Evolutionary conservation across 2,888 invertebrate species (phyloP).

Genomic region (Philereme vetulata): DNA sequence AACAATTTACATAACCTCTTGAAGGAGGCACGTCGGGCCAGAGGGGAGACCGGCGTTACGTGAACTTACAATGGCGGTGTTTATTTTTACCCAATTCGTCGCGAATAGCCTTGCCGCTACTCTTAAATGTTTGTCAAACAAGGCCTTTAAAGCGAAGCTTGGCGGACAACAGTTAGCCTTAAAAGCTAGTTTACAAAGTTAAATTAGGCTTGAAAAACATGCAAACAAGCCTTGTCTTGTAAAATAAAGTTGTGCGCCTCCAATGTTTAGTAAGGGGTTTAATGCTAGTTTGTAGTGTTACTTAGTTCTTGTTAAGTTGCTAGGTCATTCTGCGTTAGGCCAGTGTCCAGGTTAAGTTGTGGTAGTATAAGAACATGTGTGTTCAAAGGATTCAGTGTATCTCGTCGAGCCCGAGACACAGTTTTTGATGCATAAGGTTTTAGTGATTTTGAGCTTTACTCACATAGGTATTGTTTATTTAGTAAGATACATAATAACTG

Average conservation of each 20-base stretch:
- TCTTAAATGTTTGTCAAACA: constrained; percentile 39
- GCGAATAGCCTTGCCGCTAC: constrained; percentile 36
- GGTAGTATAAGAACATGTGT: too few species aligned
- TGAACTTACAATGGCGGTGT: constrained; percentile 37
- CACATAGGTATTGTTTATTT: too few species aligned
- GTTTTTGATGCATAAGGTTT: too few species aligned
- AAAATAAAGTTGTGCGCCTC: background rate
- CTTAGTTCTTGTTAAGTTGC: background rate
- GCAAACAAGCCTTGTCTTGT: constrained; percentile 14
- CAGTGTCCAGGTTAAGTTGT: too few species aligned
- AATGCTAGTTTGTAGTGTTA: background rate
- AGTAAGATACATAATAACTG: background rate
- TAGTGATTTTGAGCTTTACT: too few species aligned
- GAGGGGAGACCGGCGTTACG: constrained; percentile 27
- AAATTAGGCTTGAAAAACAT: constrained; percentile 14
- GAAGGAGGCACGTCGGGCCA: constrained; percentile 39
- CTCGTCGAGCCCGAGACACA: too few species aligned
- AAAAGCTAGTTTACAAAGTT: constrained; percentile 28
- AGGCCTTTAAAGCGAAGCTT: constrained; percentile 34
- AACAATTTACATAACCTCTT: constrained; percentile 74
- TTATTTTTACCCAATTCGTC: constrained; percentile 41
- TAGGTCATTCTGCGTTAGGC: too few species aligned
- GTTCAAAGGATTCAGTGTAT: too few species aligned
- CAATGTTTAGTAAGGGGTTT: background rate
- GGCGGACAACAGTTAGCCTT: constrained; percentile 33